Base-by-base conservation (phyloP, 2,113 vertebrate genomes). In the Silurus glanis region DNA sequence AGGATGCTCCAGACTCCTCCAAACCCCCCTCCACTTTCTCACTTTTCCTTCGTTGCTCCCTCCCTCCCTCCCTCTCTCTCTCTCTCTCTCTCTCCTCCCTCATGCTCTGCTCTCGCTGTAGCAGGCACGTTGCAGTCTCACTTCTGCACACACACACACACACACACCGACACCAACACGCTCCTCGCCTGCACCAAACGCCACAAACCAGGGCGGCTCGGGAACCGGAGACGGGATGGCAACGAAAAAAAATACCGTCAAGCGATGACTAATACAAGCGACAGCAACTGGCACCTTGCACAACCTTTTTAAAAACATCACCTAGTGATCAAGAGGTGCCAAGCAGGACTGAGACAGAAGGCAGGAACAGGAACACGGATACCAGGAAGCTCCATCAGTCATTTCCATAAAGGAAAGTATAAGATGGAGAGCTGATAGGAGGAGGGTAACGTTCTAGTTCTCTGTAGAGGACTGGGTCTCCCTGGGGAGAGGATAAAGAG, bases 91-190 rank as follows among this genome's bases (percentile, higher is more conserved):
- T 49, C 78, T 83, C 74, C 79, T 74, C 88, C 76, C 75, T 37
- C 88, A 87, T 85, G 49, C 84, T 81, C 82, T 53, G 74, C 87
- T 86, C 84, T 91, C 88, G 66, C 87, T 82, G 79, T 87, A 83
- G 89, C 85, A 85, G 83, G 90, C 89, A 90, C 83, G 87, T 87
- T 84, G 90, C 90, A 89, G 85, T 83, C 79, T 59, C 82, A 72
- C 86, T 62, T 62, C 45, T 83, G 64, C 55, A 66, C 87, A 75
- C 78, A 55, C 37, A 37, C 55, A 66, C 87, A 75, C 78, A 55
- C 37, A 37, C 61, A 71, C 83, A 53, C 80, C 83, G 78, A 87
- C 89, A 87, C 76, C 76, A 75, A 56, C 78, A 59, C 74, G 71
- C 83, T 89, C 82, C n/a, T 37, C 37, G 37, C 37, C 86, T 88